phyloP scores from a whole-genome alignment of 2,797 vertebrate species.

The Sarcophilus harrisii region DNA sequence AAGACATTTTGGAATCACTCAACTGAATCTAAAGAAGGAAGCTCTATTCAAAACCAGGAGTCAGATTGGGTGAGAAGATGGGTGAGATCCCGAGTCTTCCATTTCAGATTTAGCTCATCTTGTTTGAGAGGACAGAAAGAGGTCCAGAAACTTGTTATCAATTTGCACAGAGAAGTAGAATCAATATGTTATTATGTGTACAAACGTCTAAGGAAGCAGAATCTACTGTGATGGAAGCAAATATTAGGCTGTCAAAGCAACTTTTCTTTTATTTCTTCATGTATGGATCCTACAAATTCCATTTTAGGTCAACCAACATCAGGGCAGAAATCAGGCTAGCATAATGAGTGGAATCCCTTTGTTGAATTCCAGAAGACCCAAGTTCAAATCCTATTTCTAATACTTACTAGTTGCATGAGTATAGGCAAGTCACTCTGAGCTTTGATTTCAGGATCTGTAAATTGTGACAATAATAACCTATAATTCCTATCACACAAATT shows the following conservation, averaged over 20 bases:
- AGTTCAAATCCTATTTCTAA: neutral
- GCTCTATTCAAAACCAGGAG: constrained; percentile 59
- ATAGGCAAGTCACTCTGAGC: neutral
- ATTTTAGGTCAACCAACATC: constrained; percentile 73
- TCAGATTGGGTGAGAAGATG: constrained; percentile 52
- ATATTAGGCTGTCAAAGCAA: constrained; percentile 5
- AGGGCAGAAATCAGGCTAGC: constrained; percentile 18
- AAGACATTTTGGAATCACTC: constrained; percentile 63
- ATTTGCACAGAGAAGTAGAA: constrained; percentile 31
- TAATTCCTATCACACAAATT: neutral
- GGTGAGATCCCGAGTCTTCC: constrained; percentile 49
- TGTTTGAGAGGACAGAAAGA: constrained; percentile 46
- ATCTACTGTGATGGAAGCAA: neutral
- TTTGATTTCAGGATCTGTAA: neutral
- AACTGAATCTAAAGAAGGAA: constrained; percentile 57
- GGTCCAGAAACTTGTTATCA: neutral
- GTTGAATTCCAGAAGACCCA: neutral
- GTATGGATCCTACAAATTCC: constrained; percentile 61
- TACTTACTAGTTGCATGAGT: neutral
- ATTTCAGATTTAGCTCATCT: constrained; percentile 50
- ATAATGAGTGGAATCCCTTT: neutral
- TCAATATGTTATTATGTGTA: neutral
- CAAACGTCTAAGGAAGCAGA: constrained; percentile 26
- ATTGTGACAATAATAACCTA: neutral
- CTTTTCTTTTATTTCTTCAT: constrained; percentile 15